Conservation (phyloP, 2,888 invertebrate genomes). For the Drosophila paracracens region DNA sequence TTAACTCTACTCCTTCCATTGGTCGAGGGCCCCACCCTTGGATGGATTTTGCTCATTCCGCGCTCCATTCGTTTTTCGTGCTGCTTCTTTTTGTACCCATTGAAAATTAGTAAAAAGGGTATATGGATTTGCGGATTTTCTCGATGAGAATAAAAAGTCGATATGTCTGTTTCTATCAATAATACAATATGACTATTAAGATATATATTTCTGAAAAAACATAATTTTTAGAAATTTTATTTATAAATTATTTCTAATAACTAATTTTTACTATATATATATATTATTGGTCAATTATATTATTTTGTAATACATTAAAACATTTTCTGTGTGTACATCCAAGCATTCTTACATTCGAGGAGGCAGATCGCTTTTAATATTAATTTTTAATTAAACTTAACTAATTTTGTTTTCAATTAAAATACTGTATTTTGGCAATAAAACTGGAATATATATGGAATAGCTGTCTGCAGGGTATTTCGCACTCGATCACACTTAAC, state of each 20-base stretch:
- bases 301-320: too few relatives aligned
- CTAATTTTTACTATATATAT: too few relatives aligned
- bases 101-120: neutral
- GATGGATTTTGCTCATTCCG: slow-evolving; percentile 35
- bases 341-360: too few relatives aligned
- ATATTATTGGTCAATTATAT: too few relatives aligned
- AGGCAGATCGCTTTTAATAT: too few relatives aligned
- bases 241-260: too few relatives aligned
- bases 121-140: neutral
- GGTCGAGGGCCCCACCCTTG: slow-evolving; percentile 31
- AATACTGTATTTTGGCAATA: neutral
- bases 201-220: neutral
- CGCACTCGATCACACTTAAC: neutral
- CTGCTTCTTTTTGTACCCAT: slow-evolving; percentile 6
- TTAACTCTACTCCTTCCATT: slow-evolving; percentile 36
- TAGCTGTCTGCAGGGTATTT: neutral
- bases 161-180: neutral
- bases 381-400: neutral
- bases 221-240: neutral
- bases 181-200: neutral
- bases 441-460: neutral
- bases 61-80: slow-evolving; percentile 9
- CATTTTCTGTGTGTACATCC: too few relatives aligned
- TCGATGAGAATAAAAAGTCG: neutral
- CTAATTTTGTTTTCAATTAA: neutral